Evolutionary conservation across 1,140 invertebrate genomes (phyloP).

Genomic region (Drosophila lowei): DNA sequence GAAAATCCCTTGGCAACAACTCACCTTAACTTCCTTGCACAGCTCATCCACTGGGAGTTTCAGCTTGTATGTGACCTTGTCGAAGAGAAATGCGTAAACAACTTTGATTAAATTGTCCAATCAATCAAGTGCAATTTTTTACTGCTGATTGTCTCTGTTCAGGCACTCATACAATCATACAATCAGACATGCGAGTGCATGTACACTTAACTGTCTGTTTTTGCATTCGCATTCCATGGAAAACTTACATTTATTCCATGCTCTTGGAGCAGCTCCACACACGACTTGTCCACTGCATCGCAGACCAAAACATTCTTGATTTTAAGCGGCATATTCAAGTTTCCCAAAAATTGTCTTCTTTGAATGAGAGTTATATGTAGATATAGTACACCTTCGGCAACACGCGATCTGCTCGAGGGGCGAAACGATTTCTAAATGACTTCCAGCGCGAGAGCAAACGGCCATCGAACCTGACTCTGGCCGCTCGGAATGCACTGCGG

Average conservation of each 20-base stretch:
- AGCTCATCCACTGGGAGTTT: constrained; percentile 93
- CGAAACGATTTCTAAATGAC: constrained; percentile 55
- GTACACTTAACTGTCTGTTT: background rate
- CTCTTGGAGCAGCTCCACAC: constrained; percentile 90
- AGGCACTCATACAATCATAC: background rate
- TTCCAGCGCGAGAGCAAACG: constrained; percentile 19
- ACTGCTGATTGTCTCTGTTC: background rate
- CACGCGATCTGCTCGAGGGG: constrained; percentile 37
- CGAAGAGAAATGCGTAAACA: constrained; percentile 35
- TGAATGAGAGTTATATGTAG: background rate
- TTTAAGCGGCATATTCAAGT: constrained; percentile 83
- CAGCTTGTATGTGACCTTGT: constrained; percentile 85
- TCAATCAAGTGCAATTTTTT: constrained; percentile 30
- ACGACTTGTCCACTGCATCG: constrained; percentile 94
- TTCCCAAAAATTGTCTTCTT: constrained; percentile 2
- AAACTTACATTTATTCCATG: constrained; percentile 90
- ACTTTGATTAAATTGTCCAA: constrained; percentile 49
- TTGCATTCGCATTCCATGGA: background rate
- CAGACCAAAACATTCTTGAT: constrained; percentile 92
- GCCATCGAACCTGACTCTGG: constrained; percentile 50
- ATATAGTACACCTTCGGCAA: constrained; percentile 10
- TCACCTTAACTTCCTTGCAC: constrained; percentile 93
- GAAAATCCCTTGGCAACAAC: constrained; percentile 52
- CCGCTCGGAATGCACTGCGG: constrained; percentile 14
- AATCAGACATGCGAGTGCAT: constrained; percentile 1